Evolutionary conservation across 2,797 vertebrate genomes (phyloP).

Genomic region (Lophius americanus): DNA sequence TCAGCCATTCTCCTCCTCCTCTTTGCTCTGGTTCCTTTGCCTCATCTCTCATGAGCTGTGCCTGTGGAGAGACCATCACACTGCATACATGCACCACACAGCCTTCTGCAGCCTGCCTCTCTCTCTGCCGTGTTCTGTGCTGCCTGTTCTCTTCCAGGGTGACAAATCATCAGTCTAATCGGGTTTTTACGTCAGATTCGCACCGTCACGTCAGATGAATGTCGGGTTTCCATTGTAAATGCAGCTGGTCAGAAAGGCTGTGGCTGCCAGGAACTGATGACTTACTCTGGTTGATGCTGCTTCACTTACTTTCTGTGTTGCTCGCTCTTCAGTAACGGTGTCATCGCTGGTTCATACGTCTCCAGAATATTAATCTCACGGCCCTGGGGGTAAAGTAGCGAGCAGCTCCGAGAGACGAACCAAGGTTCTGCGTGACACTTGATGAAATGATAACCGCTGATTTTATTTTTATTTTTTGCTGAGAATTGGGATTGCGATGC

Average conservation of each 20-base stretch:
- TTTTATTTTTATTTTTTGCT: no score
- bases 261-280: constrained; percentile 39
- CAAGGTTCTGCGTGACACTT: no score
- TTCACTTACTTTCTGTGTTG: constrained; percentile 36
- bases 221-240: not conserved
- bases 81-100: constrained; percentile 34
- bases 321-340: constrained; percentile 62
- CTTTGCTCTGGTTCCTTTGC: constrained; percentile 45
- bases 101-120: constrained; percentile 48
- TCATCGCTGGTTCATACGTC: constrained; percentile 43
- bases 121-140: constrained; percentile 44
- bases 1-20: constrained; percentile 52
- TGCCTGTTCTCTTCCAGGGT: constrained; percentile 33
- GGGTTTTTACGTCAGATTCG: constrained; percentile 1
- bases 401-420: constrained; percentile 2
- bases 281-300: constrained; percentile 54
- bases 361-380: constrained; percentile 26
- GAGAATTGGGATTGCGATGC: no score
- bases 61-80: constrained; percentile 34
- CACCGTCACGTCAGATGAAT: not conserved
- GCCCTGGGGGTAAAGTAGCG: constrained; percentile 14
- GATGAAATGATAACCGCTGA: no score
- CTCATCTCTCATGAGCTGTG: constrained; percentile 58
- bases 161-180: constrained; percentile 52
- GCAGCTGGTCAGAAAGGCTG: constrained; percentile 3